Conservation (phyloP, 2,113 vertebrate species). For the Mungos mungo region DNA sequence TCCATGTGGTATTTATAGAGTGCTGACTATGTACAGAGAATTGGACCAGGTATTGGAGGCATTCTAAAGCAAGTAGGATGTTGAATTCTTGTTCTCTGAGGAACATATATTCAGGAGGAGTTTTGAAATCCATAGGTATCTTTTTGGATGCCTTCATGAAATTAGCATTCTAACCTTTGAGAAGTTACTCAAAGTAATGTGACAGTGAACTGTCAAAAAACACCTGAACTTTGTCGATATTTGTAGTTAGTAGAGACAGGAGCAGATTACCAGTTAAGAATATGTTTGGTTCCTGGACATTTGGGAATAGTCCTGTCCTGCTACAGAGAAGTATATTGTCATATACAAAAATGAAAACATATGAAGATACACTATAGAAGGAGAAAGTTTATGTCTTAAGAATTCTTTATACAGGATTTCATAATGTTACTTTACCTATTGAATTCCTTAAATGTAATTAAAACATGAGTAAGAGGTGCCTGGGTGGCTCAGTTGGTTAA, state of each 20-base stretch:
- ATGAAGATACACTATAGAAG: neutral
- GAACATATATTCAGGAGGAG: neutral
- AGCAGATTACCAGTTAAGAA: neutral
- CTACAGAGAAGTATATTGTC: neutral
- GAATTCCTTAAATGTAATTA: neutral
- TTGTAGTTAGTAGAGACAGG: neutral
- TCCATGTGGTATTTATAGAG: neutral
- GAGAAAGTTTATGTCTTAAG: neutral
- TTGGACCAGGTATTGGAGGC: neutral
- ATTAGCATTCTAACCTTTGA: neutral
- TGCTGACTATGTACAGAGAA: too few relatives aligned
- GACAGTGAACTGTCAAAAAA: neutral
- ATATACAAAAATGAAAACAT: neutral
- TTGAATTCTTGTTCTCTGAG: neutral
- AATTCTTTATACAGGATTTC: neutral
- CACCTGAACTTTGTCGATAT: neutral
- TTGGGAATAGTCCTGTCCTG: neutral
- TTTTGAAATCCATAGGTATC: neutral
- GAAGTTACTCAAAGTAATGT: neutral
- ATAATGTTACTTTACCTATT: neutral
- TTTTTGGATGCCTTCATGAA: neutral
- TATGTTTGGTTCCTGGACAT: neutral
- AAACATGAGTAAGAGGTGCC: neutral
- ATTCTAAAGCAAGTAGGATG: neutral
- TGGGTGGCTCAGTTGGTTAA: too few relatives aligned